phyloP scores from a whole-genome alignment of 1,140 invertebrate species.

The Parapsyche elsis region DNA sequence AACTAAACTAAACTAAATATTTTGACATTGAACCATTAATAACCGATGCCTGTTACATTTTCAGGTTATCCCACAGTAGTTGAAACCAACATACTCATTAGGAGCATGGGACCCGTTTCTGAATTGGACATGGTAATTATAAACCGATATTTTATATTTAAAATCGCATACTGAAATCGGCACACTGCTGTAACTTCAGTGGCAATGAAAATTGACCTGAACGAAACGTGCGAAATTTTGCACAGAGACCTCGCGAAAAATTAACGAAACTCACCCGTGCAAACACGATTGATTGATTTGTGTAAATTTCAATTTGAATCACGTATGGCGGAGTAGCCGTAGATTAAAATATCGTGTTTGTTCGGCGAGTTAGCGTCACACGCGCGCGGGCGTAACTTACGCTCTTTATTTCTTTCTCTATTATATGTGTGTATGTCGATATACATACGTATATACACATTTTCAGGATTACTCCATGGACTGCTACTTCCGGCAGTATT shows the following conservation, averaged over 20 bases:
- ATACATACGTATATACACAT: background rate
- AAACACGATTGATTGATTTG: background rate
- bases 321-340: too few species aligned
- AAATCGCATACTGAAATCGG: too few species aligned
- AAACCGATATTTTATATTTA: too few species aligned
- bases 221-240: background rate
- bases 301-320: background rate
- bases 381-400: too few species aligned
- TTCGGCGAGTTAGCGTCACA: too few species aligned
- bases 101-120: slow-evolving; percentile 95
- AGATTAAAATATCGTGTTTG: too few species aligned
- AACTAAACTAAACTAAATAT: too few species aligned
- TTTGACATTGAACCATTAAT: too few species aligned
- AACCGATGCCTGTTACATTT: too few species aligned
- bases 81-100: slow-evolving; percentile 90
- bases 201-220: too few species aligned
- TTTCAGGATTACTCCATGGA: slow-evolving; percentile 95
- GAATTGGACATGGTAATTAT: slow-evolving; percentile 91
- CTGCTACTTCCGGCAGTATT: slow-evolving; percentile 94
- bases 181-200: too few species aligned
- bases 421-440: background rate
- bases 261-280: background rate
- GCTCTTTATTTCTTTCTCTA: background rate
- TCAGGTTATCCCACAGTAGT: slow-evolving; percentile 88
- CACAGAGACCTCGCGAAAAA: background rate